phyloP scores from a whole-genome alignment of 2,797 vertebrate species.

The Galago senegalensis region DNA sequence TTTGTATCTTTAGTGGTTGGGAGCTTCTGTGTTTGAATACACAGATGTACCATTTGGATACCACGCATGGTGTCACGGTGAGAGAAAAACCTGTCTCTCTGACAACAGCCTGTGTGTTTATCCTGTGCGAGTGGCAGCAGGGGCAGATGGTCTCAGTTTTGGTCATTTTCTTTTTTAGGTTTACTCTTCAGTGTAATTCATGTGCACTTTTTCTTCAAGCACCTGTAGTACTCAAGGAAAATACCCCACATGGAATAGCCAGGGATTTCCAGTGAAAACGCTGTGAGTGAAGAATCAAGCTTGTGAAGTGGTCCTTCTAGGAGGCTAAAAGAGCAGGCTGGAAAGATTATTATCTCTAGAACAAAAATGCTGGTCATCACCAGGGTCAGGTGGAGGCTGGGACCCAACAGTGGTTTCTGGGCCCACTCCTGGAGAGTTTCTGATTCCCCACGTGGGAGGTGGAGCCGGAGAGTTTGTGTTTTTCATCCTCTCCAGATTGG shows the following conservation, averaged over 20 bases:
- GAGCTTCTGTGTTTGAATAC: conserved; percentile 68
- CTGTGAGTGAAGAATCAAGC: neutral
- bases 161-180: conserved; percentile 69
- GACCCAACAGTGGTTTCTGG: neutral
- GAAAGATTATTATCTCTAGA: neutral
- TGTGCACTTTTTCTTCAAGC: conserved; percentile 49
- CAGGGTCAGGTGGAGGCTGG: neutral
- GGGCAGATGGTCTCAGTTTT: conserved; percentile 66
- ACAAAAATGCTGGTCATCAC: neutral
- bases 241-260: neutral
- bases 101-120: conserved; percentile 56
- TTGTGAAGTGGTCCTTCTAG: neutral
- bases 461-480: neutral
- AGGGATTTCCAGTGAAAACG: neutral
- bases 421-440: neutral
- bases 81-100: conserved; percentile 53
- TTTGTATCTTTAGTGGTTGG: conserved; percentile 42
- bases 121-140: neutral
- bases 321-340: neutral
- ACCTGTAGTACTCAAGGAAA: conserved; percentile 46
- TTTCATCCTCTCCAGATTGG: neutral
- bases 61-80: neutral
- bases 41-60: conserved; percentile 66
- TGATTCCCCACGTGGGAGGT: neutral
- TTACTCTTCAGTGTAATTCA: conserved; percentile 28